phyloP scores from a whole-genome alignment of 2,113 vertebrate genomes.

The Rafetus swinhoei region DNA sequence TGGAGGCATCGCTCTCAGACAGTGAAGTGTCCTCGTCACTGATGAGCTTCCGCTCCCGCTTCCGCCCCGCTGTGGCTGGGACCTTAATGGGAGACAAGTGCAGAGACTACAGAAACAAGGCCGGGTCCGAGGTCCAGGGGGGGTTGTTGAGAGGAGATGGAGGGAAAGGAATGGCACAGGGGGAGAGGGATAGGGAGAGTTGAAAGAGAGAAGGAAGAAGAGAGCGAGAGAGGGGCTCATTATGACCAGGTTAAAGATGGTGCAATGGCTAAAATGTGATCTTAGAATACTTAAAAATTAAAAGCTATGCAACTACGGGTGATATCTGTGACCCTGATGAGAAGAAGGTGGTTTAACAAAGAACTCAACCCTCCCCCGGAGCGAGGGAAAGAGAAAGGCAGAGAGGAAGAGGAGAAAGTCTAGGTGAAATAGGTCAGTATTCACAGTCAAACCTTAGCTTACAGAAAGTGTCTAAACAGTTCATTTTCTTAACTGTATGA shows the following conservation, averaged over 20 bases:
- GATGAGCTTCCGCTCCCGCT: slow-evolving; percentile 83
- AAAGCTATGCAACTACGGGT: slow-evolving; percentile 70
- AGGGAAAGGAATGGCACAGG: slow-evolving; percentile 22
- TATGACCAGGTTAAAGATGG: slow-evolving; percentile 64
- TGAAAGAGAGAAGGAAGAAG: background rate
- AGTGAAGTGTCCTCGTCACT: slow-evolving; percentile 84
- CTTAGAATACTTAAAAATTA: slow-evolving; percentile 60
- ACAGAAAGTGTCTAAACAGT: slow-evolving; percentile 56
- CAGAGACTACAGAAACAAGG: slow-evolving; percentile 84
- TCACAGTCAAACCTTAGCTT: slow-evolving; percentile 29
- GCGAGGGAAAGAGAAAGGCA: slow-evolving; percentile 38
- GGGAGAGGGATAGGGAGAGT: slow-evolving; percentile 38
- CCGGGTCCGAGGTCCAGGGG: slow-evolving; percentile 74
- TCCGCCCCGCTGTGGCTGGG: slow-evolving; percentile 83
- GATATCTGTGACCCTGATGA: slow-evolving; percentile 62
- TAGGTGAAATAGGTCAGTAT: slow-evolving; percentile 40
- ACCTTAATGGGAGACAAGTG: slow-evolving; percentile 88
- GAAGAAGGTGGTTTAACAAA: slow-evolving; percentile 71
- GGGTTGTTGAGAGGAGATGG: slow-evolving; percentile 60
- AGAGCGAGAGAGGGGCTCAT: slow-evolving; percentile 54
- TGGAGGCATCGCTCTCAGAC: slow-evolving; percentile 79
- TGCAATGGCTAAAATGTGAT: slow-evolving; percentile 56
- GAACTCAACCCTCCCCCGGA: slow-evolving; percentile 62
- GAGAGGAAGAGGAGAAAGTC: slow-evolving; percentile 47
- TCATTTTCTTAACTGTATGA: slow-evolving; percentile 63